Conservation (phyloP, 2,797 vertebrate species). For the Kryptopterus vitreolus region DNA sequence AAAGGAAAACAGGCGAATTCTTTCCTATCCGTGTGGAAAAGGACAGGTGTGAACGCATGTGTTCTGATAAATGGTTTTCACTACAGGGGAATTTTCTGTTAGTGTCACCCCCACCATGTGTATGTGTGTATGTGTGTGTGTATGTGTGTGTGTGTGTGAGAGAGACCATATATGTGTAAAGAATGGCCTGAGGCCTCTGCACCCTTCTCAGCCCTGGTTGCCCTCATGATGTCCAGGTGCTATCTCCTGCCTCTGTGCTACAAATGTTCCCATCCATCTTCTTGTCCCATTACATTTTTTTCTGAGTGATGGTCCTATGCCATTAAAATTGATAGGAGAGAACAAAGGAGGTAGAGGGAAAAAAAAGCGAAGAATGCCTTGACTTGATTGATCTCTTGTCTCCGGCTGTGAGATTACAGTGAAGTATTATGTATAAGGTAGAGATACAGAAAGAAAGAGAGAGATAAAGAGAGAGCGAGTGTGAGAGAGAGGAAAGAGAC, state of each 20-base stretch:
- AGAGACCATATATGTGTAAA: conserved; percentile 36
- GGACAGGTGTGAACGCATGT: conserved; percentile 27
- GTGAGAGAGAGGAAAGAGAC: background rate
- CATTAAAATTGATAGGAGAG: conserved; percentile 88
- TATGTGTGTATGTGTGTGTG: conserved; percentile 25
- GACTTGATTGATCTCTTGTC: conserved; percentile 77
- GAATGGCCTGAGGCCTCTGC: conserved; percentile 50
- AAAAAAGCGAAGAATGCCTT: conserved; percentile 69
- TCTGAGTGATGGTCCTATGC: conserved; percentile 88
- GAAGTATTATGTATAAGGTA: conserved; percentile 59
- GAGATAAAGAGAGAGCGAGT: conserved; percentile 8
- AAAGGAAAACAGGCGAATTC: background rate
- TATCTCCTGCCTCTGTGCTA: conserved; percentile 78
- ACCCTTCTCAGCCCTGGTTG: conserved; percentile 64
- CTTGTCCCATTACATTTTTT: conserved; percentile 85
- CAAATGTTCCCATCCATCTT: conserved; percentile 90
- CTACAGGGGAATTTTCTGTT: conserved; percentile 28
- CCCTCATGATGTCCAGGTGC: conserved; percentile 74
- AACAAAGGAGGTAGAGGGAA: conserved; percentile 78
- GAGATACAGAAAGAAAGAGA: conserved; percentile 14
- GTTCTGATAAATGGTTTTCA: conserved; percentile 47
- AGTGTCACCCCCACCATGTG: conserved; percentile 27
- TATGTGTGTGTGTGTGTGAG: conserved; percentile 8
- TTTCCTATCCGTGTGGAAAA: conserved; percentile 42
- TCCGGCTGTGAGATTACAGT: conserved; percentile 63